These are phyloP conservation scores for Limenitis arthemis DNA, from an alignment of 2,888 invertebrate species.

Conservation along the genomic window DNA sequence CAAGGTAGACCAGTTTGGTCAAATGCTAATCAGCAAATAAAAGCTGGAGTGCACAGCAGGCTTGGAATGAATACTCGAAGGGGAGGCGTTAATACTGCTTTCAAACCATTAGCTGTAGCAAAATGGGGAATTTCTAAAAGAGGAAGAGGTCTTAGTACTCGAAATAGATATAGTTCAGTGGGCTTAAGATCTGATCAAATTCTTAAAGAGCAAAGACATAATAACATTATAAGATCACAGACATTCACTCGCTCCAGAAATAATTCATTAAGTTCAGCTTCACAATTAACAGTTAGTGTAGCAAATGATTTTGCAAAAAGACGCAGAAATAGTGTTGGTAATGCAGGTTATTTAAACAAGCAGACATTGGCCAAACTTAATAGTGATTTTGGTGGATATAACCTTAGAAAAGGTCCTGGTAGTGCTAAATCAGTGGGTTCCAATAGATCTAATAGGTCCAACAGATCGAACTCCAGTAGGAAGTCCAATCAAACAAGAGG, in stretches of 20 bases:
- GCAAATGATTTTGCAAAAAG: conserved; percentile 56
- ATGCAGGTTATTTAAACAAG: conserved; percentile 50
- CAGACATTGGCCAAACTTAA: conserved; percentile 55
- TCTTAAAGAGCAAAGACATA: conserved; percentile 48
- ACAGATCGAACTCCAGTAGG: conserved; percentile 42
- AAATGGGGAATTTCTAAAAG: conserved; percentile 62
- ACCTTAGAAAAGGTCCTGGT: conserved; percentile 50
- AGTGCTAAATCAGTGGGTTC: conserved; percentile 62
- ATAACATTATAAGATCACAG: conserved; percentile 55
- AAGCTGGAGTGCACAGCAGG: conserved; percentile 48
- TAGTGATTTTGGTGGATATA: conserved; percentile 49
- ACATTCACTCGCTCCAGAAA: conserved; percentile 63
- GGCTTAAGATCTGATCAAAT: conserved; percentile 66
- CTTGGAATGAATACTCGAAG: conserved; percentile 50
- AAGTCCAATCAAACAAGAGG: conserved; percentile 37
- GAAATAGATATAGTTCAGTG: conserved; percentile 52
- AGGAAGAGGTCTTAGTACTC: conserved; percentile 50
- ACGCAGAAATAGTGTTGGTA: conserved; percentile 59
- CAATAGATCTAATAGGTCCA: conserved; percentile 46
- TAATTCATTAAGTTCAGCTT: conserved; percentile 51
- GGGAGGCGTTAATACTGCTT: conserved; percentile 40
- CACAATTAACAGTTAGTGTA: conserved; percentile 61
- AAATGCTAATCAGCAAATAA: conserved; percentile 43
- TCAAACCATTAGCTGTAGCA: conserved; percentile 50
- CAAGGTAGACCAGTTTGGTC: conserved; percentile 41